These are phyloP conservation scores for Polypedilum vanderplanki DNA, from an alignment of 1,140 invertebrate species.

Conservation along the genomic window DNA sequence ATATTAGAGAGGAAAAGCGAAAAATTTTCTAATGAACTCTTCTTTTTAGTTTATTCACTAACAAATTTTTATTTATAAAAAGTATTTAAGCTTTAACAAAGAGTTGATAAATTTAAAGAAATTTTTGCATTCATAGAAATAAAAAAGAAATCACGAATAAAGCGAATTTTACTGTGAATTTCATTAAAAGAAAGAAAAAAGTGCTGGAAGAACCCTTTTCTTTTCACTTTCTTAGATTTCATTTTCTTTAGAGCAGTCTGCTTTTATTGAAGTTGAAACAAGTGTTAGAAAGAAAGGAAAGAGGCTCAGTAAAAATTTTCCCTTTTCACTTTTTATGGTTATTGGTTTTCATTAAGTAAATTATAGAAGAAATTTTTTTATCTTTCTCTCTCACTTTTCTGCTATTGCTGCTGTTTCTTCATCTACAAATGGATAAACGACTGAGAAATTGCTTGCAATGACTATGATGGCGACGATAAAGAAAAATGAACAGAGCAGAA, in stretches of 20 bases:
- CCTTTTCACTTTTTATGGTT: conserved; percentile 26
- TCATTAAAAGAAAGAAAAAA: background rate
- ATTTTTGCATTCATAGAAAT: background rate
- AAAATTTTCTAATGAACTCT: conserved; percentile 18
- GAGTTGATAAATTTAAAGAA: background rate
- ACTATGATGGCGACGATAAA: conserved; percentile 5
- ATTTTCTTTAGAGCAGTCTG: background rate
- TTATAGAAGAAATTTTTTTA: conserved; percentile 26
- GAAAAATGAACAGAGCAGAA: background rate
- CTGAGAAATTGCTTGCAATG: conserved; percentile 3
- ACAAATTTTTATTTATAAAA: background rate
- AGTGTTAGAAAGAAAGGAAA: background rate
- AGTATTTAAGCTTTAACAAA: background rate
- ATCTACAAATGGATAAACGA: background rate
- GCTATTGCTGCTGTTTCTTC: background rate
- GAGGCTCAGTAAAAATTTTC: background rate
- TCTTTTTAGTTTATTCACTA: background rate
- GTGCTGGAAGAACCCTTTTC: background rate
- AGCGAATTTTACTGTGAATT: background rate
- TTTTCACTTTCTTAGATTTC: background rate
- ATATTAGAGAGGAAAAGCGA: no score
- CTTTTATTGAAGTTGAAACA: background rate
- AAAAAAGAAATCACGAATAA: background rate
- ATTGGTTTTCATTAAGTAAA: conserved; percentile 29
- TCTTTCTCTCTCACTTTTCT: background rate